A percentile compares a stretch with the other conserved stretches of the same genome.
Conservation (phyloP, 2,113 vertebrate species). For the Natator depressus region DNA sequence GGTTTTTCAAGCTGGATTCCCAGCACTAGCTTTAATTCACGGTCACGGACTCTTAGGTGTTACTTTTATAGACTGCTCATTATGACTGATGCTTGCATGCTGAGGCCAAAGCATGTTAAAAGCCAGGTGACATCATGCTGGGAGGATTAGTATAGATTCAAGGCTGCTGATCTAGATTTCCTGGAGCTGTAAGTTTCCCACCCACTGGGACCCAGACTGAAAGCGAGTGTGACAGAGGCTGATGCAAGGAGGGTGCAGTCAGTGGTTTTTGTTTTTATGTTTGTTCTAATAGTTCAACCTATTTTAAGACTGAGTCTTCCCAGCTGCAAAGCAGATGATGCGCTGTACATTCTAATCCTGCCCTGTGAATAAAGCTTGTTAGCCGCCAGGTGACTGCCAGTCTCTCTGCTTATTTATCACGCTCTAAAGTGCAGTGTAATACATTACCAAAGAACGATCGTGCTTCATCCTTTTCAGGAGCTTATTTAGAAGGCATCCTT, state of each 20-base stretch:
- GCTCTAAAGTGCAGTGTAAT: background rate
- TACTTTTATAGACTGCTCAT: background rate
- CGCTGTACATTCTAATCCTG: constrained; percentile 25
- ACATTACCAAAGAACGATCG: background rate
- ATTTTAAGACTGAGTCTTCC: constrained; percentile 49
- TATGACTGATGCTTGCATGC: background rate
- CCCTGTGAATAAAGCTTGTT: background rate
- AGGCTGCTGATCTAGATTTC: background rate
- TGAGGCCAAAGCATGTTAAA: background rate
- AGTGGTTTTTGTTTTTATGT: background rate
- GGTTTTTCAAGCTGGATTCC: background rate
- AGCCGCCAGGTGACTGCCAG: constrained; percentile 46
- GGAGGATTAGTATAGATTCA: accelerated
- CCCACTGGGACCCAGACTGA: background rate
- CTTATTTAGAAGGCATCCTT: constrained; percentile 18
- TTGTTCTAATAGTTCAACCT: constrained; percentile 23
- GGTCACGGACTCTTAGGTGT: background rate
- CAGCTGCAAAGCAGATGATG: constrained; percentile 44
- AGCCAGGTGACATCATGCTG: background rate
- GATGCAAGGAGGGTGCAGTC: background rate
- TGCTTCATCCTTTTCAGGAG: constrained; percentile 20
- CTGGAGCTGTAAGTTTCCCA: background rate
- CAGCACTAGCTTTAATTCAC: background rate
- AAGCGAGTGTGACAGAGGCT: constrained; percentile 36
- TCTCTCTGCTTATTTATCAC: constrained; percentile 27